A percentile compares a stretch with the other conserved stretches of the same genome.
These are phyloP conservation scores for Drymonia ruficornis DNA, from an alignment of 2,888 invertebrate genomes.

Conservation along the genomic window DNA sequence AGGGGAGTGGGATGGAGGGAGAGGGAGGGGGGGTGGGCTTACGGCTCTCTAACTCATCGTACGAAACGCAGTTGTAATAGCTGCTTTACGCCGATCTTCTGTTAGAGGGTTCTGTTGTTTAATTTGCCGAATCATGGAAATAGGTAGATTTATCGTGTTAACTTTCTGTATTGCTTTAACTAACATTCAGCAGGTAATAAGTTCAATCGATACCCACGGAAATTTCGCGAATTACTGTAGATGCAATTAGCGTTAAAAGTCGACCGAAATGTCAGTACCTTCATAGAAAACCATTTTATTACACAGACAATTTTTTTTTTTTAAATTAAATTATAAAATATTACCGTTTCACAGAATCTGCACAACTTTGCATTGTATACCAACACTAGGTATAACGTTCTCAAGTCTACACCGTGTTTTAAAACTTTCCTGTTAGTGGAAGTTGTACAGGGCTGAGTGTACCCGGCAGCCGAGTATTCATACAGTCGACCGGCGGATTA, in stretches of 20 bases:
- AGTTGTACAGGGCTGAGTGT: conserved; percentile 18
- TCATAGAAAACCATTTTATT: too few species aligned
- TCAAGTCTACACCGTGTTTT: conserved; percentile 21
- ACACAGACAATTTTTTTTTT: too few species aligned
- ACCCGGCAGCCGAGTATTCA: conserved; percentile 14
- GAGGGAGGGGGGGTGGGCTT: too few species aligned
- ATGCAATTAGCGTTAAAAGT: not conserved
- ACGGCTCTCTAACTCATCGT: too few species aligned
- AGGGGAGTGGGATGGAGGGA: too few species aligned
- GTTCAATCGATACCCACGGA: not conserved
- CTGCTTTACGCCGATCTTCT: too few species aligned
- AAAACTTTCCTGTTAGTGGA: conserved; percentile 27
- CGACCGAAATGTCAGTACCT: too few species aligned
- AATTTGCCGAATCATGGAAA: too few species aligned
- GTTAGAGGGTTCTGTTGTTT: too few species aligned
- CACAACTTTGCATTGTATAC: not conserved
- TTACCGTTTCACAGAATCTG: not conserved
- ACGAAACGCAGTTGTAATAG: too few species aligned
- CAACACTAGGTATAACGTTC: conserved; percentile 19
- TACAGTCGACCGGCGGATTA: conserved; percentile 19
- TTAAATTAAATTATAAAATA: too few species aligned
- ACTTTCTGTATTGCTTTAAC: not conserved
- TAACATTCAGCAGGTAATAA: not conserved
- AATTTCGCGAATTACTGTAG: not conserved
- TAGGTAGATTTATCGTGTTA: too few species aligned